Evolutionary conservation across 2,888 invertebrate genomes (phyloP), one percentile per base, ranked within the genome.

Genomic region (Geotrupes spiniger): DNA sequence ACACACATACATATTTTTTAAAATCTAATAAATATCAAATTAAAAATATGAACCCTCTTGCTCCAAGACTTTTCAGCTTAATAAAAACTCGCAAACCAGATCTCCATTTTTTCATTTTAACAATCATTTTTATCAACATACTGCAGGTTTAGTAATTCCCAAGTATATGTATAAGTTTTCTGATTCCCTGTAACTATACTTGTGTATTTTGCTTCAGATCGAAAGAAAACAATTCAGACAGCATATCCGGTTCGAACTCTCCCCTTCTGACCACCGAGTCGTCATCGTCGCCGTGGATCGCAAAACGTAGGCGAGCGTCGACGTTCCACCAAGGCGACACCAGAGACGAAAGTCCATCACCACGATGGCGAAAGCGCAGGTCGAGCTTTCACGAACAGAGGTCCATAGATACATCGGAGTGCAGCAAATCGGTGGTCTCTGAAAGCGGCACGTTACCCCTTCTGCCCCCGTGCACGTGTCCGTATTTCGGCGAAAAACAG

Each of bases 381-480:
- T 73, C 73, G 48, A 78, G 78, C 57, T 77, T 76, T 57, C 76
- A 78, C 64, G 79, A 67, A 56, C 67, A 44, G 51, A 65, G 47
- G 16, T 63, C 52, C 36, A 56, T 51, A 14, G 54, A 49, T 2
- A 51, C 47, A 31, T 46, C n/a, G n/a, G n/a, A n/a, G n/a, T n/a
- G n/a, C n/a, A n/a, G 21, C 8, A 33, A 36, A 31, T 41, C 42
- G 46, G 54, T 26, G 40, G 38, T 52, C 41, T 21, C 56, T n/a
- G n/a, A n/a, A n/a, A n/a, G n/a, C 48, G 52, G 33, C 42, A 28
- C 42, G 11, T 48, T 48, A 31, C 50, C 81, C 5, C 65, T 89
- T 28, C 87, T 88, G 2, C 85, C 87, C 1, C 87, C 88, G 0
- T 89, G 89, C 67, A 87, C 88, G 0, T 89, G 89, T 63, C 88